Conservation (phyloP, 2,888 invertebrate species). For the Epirrita christyi region DNA sequence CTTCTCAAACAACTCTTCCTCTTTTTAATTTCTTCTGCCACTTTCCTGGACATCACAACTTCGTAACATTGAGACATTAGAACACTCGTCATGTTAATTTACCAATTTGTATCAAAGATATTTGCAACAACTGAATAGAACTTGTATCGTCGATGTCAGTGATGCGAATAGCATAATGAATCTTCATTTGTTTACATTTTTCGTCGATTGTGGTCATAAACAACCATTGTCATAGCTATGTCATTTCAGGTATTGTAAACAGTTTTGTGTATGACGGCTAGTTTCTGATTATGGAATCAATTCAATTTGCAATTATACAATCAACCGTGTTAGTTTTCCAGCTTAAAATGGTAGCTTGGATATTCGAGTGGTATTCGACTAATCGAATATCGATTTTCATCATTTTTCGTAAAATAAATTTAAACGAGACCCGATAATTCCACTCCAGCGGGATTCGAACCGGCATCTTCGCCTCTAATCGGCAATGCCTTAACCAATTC, state of each 20-base stretch:
- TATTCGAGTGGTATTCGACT: too few relatives aligned
- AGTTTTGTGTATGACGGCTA: slow-evolving; percentile 24
- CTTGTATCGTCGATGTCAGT: slow-evolving; percentile 3
- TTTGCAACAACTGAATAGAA: not conserved
- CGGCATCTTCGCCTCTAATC: too few relatives aligned
- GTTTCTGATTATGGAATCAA: too few relatives aligned
- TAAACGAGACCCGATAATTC: too few relatives aligned
- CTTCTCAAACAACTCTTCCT: slow-evolving; percentile 58
- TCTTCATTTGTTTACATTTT: slow-evolving; percentile 42
- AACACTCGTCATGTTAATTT: slow-evolving; percentile 45
- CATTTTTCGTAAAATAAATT: too few relatives aligned
- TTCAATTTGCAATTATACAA: too few relatives aligned
- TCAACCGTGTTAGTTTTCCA: too few relatives aligned
- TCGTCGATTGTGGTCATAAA: slow-evolving; percentile 38
- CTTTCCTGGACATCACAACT: slow-evolving; percentile 46
- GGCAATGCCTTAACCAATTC: too few relatives aligned
- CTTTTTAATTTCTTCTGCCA: slow-evolving; percentile 58
- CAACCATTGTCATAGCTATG: slow-evolving; percentile 41
- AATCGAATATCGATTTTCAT: too few relatives aligned
- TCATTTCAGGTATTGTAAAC: slow-evolving; percentile 45
- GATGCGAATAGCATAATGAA: slow-evolving; percentile 14
- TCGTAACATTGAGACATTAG: slow-evolving; percentile 43
- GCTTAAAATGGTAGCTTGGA: too few relatives aligned
- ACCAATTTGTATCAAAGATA: not conserved
- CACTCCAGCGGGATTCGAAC: too few relatives aligned